Base-by-base conservation (phyloP, 1,140 invertebrate species). In the Bradysia coprophila region DNA sequence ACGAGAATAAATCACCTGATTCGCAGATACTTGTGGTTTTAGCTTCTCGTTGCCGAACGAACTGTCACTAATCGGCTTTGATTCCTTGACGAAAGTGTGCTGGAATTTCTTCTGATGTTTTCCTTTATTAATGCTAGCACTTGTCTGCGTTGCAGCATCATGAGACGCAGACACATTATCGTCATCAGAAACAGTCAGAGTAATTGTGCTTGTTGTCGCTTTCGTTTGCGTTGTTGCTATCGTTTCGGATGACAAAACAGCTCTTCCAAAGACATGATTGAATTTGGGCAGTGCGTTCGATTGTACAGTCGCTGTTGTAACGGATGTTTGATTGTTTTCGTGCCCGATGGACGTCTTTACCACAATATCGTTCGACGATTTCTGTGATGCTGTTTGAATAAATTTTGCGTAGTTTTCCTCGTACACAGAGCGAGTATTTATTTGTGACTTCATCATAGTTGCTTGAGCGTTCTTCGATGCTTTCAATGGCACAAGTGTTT, bases 221-320 rank as follows among this genome's bases (percentile, higher is more conserved):
- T 47, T 46, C 54, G 59, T 34, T 51, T 62, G 22, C 59, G 44
- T 36, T 59, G 50, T 2, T 55, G 56, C 23, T 1, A 43, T 31
- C 34, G 44, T 45, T 10, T n/a, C 21, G 3, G 39, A 5, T 18
- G 39, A 67, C 53, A 64, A 71, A 21, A 67, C 63, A 32, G 67
- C 63, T 57, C 80, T 81, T 5, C 79, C 76, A 54, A 84, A 84
- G 3, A 76, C 80, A 57, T 82, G 79, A 51, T 81, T 78, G 55
- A 84, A 84, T 56, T 82, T 81, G 3, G 80, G 80, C 44, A 84
- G 55, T 39, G 31, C 43, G 19, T n/a, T 38, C 4, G 11, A 18
- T 38, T 38, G 36, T 38, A 15, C 18, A 13, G 32, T 5, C 11
- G 32, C n/a, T 4, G 18, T 34, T 5, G 18, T 34, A 15, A 3